A percentile compares a stretch with the other conserved stretches of the same genome.
These are phyloP conservation scores for Acanthacorydalis orientalis DNA, from an alignment of 2,888 invertebrate species.

Conservation along the genomic window DNA sequence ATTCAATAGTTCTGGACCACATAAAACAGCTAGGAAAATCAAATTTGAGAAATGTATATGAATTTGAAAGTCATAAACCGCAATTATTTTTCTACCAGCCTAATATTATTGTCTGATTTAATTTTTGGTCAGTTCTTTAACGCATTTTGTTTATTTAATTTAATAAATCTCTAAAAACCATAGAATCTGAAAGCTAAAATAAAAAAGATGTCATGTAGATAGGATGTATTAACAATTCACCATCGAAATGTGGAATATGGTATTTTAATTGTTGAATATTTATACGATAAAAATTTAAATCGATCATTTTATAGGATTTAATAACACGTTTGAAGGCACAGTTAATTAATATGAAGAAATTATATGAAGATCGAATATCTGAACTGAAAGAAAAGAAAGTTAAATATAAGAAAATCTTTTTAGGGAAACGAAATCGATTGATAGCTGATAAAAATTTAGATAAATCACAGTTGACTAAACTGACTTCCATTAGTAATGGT, in stretches of 20 bases:
- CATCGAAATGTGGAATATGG: too few relatives aligned
- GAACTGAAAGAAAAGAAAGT: neutral
- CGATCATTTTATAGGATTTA: neutral
- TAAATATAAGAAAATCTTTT: neutral
- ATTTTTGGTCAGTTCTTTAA: too few relatives aligned
- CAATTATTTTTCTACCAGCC: too few relatives aligned
- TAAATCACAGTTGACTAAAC: constrained; percentile 1
- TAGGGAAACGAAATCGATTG: neutral
- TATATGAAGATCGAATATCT: neutral
- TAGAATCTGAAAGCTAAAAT: too few relatives aligned
- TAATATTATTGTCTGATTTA: too few relatives aligned
- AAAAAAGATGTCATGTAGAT: too few relatives aligned
- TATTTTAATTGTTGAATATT: too few relatives aligned
- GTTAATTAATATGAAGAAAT: neutral
- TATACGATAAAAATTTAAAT: neutral
- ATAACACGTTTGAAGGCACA: neutral
- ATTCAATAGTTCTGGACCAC: too few relatives aligned
- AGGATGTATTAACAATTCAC: too few relatives aligned
- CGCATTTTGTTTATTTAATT: neutral
- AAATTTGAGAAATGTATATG: too few relatives aligned
- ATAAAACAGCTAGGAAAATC: too few relatives aligned
- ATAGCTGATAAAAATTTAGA: neutral
- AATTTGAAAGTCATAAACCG: too few relatives aligned
- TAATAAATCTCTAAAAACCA: neutral
- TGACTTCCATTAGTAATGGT: constrained; percentile 24